Conservation (phyloP, 1,140 invertebrate species). For the Achroia grisella region DNA sequence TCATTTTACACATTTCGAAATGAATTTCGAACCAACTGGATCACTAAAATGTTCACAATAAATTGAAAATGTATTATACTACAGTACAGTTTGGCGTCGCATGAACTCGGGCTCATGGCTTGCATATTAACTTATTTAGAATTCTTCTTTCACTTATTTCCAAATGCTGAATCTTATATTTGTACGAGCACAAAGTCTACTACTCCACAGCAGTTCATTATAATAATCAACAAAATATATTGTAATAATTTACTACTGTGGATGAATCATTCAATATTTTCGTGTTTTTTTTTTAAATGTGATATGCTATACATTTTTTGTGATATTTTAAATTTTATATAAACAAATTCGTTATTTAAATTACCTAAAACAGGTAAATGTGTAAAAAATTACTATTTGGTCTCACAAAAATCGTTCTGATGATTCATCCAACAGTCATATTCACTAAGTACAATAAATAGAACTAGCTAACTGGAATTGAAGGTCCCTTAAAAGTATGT, state of each 20-base stretch:
- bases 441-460: slow-evolving; percentile 71
- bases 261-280: slow-evolving; percentile 55
- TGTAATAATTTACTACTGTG: slow-evolving; percentile 58
- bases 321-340: slow-evolving; percentile 63
- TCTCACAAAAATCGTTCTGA: slow-evolving; percentile 55
- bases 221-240: slow-evolving; percentile 69
- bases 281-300: slow-evolving; percentile 44
- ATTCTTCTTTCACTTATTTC: slow-evolving; percentile 69
- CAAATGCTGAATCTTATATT: slow-evolving; percentile 59
- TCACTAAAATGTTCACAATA: slow-evolving; percentile 58
- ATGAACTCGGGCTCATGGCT: slow-evolving; percentile 47
- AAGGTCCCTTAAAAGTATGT: slow-evolving; percentile 73
- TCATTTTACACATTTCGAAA: slow-evolving; percentile 68
- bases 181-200: slow-evolving; percentile 59
- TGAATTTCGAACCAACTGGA: slow-evolving; percentile 58
- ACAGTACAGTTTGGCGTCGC: slow-evolving; percentile 60
- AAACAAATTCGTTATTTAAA: slow-evolving; percentile 48
- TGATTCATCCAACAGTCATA: slow-evolving; percentile 62
- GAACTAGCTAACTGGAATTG: slow-evolving; percentile 72
- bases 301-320: slow-evolving; percentile 69
- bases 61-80: slow-evolving; percentile 47
- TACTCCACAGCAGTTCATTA: slow-evolving; percentile 59
- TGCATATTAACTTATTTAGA: slow-evolving; percentile 39
- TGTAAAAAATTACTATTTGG: slow-evolving; percentile 69
- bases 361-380: slow-evolving; percentile 58